Percentiles rank a stretch among this genome's conserved stretches.
Conservation (phyloP, 2,797 vertebrate genomes). For the Poecile montanus region DNA sequence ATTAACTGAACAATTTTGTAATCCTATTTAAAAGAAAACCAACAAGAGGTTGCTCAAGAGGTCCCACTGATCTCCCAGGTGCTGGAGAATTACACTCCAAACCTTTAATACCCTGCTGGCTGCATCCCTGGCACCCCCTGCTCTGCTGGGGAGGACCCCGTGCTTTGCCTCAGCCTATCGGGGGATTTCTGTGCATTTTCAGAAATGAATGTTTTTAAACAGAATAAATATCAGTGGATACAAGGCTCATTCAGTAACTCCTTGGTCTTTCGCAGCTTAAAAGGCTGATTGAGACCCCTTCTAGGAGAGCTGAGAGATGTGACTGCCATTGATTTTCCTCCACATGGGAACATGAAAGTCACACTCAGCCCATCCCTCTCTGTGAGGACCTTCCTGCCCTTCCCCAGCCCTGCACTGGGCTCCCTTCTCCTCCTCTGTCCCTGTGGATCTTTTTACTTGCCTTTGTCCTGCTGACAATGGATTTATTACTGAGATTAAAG, state of each 20-base stretch:
- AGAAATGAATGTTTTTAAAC: not conserved
- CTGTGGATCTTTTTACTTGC: fast-evolving
- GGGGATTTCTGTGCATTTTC: not conserved
- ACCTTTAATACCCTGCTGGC: not conserved
- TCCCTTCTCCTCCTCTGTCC: not conserved
- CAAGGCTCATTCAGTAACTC: not conserved
- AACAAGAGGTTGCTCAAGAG: not conserved
- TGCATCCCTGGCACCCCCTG: fast-evolving
- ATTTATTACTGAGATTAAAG: not conserved
- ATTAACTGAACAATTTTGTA: not conserved
- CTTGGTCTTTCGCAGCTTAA: not conserved
- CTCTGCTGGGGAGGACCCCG: not conserved
- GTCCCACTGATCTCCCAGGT: not conserved
- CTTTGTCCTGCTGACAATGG: not conserved
- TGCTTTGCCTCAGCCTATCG: not conserved
- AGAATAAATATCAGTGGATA: not conserved
- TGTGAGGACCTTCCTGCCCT: not conserved
- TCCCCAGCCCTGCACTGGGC: fast-evolving
- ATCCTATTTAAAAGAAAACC: not conserved
- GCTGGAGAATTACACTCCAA: not conserved
- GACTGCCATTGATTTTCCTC: not conserved
- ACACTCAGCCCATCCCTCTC: not conserved
- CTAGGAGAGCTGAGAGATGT: not conserved
- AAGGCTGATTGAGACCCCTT: not conserved
- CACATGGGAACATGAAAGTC: not conserved